Conservation (phyloP, 2,888 invertebrate genomes). For the Agrilus mali region DNA sequence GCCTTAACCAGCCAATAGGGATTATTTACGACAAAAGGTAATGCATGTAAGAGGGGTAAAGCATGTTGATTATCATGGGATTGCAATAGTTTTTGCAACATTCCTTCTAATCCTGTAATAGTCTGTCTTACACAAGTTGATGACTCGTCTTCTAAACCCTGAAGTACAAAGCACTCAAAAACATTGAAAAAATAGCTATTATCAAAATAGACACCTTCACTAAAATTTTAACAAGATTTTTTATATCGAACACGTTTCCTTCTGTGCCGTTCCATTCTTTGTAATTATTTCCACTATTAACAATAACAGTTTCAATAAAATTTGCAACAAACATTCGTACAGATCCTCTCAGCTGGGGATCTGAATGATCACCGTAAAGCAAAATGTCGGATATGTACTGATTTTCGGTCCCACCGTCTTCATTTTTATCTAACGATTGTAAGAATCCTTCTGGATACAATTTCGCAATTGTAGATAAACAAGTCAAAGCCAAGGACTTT, state of each 20-base stretch:
- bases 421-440: conserved; percentile 47
- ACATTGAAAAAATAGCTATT: background rate
- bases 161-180: conserved; percentile 19
- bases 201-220: conserved; percentile 39
- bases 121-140: conserved; percentile 64
- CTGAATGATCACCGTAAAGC: conserved; percentile 56
- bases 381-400: conserved; percentile 62
- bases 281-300: conserved; percentile 43
- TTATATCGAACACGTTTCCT: conserved; percentile 32
- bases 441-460: conserved; percentile 63
- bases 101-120: conserved; percentile 46
- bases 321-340: conserved; percentile 53
- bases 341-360: conserved; percentile 71
- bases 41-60: conserved; percentile 44
- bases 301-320: conserved; percentile 49
- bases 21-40: conserved; percentile 54
- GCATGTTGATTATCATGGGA: conserved; percentile 46
- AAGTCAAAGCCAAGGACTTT: conserved; percentile 74
- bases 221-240: conserved; percentile 40
- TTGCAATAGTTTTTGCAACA: conserved; percentile 46
- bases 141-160: conserved; percentile 63
- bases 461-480: conserved; percentile 61
- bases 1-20: conserved; percentile 81
- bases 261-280: conserved; percentile 33
- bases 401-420: conserved; percentile 15